These are phyloP conservation scores for Thaleichthys pacificus DNA, from an alignment of 2,797 vertebrate genomes.

Conservation along the genomic window DNA sequence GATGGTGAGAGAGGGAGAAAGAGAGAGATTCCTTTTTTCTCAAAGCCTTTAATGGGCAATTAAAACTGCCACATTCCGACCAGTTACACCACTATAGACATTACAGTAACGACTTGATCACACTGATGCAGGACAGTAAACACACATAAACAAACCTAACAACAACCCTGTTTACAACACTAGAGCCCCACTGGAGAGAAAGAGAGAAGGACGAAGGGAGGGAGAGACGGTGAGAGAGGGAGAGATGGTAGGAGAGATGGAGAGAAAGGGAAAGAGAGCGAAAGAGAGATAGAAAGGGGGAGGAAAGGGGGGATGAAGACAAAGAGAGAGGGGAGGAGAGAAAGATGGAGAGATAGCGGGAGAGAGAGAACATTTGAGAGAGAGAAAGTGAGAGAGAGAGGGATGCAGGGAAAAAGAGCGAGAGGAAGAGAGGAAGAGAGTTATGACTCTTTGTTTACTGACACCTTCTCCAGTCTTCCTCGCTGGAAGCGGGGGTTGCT, in stretches of 20 bases:
- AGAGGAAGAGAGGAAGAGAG: conserved; percentile 5
- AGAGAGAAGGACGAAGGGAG: background rate
- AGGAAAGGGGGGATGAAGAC: background rate
- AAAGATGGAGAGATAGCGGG: background rate
- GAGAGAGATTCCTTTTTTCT: background rate
- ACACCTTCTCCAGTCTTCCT: conserved; percentile 28
- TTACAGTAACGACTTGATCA: no score
- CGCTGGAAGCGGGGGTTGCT: conserved; percentile 9
- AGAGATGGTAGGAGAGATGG: background rate
- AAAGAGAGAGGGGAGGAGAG: background rate
- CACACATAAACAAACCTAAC: no score
- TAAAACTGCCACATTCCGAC: no score
- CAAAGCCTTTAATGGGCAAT: no score
- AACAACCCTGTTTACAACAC: no score
- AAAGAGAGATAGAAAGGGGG: background rate
- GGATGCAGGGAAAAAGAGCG: background rate
- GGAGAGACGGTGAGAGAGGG: background rate
- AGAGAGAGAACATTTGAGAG: background rate
- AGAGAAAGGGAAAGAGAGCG: background rate
- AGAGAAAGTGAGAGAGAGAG: conserved; percentile 5
- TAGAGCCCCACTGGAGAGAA: background rate
- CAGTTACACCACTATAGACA: no score
- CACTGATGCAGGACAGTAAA: no score
- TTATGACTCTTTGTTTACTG: conserved; percentile 35
- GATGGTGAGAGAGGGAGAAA: background rate